These are phyloP conservation scores for Isoperla grammatica DNA, from an alignment of 2,888 invertebrate species.

Conservation along the genomic window DNA sequence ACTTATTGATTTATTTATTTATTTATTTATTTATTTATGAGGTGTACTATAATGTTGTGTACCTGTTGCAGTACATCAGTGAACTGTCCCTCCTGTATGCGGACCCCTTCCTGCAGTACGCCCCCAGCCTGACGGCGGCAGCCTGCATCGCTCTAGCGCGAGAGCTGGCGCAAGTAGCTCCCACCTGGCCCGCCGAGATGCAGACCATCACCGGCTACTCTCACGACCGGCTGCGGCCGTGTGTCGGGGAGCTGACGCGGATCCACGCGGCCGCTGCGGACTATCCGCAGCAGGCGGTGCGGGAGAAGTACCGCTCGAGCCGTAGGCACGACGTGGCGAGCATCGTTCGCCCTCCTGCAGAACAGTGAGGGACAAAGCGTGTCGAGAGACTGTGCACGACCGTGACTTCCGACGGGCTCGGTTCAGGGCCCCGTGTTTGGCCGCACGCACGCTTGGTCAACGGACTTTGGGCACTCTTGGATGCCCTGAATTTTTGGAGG, in stretches of 20 bases:
- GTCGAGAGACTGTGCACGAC: too few species aligned
- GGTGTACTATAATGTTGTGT: too few species aligned
- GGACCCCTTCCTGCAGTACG: constrained; percentile 75
- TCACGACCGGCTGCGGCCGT: constrained; percentile 57
- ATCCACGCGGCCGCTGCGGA: constrained; percentile 57
- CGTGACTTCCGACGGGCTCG: too few species aligned
- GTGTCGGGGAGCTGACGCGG: constrained; percentile 58
- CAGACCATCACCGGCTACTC: constrained; percentile 62
- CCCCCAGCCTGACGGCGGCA: constrained; percentile 78
- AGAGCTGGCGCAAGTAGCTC: constrained; percentile 54
- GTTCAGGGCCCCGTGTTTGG: too few species aligned
- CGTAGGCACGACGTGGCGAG: constrained; percentile 2
- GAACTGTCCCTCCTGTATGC: constrained; percentile 83
- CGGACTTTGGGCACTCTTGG: too few species aligned
- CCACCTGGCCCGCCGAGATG: constrained; percentile 63
- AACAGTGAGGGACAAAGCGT: too few species aligned
- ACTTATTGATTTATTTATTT: too few species aligned
- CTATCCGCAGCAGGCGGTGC: constrained; percentile 75
- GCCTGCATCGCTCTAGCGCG: constrained; percentile 76
- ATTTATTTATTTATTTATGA: too few species aligned
- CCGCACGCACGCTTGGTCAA: too few species aligned
- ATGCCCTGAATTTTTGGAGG: too few species aligned
- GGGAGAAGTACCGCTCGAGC: constrained; percentile 72
- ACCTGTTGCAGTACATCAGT: constrained; percentile 62
- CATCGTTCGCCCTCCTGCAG: neutral